These are phyloP conservation scores for Donacobius atricapilla DNA, from an alignment of 2,113 vertebrate species.

Conservation along the genomic window DNA sequence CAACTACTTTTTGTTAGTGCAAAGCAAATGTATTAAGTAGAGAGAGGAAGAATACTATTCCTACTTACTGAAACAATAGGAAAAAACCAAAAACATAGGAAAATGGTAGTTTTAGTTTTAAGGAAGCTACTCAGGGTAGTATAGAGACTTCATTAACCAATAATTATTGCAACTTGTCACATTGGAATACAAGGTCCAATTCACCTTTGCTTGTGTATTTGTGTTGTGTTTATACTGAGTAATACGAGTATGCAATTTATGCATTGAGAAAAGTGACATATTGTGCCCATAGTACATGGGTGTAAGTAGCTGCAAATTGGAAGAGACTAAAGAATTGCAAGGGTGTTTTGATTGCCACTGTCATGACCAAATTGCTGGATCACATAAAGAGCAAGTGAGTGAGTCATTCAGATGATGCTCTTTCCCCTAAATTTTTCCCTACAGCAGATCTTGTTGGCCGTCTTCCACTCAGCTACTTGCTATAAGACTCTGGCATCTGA, in stretches of 20 bases:
- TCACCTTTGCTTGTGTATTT: neutral
- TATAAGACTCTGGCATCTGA: neutral
- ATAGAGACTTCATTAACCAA: neutral
- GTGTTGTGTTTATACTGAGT: neutral
- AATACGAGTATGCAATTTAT: neutral
- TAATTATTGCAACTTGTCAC: neutral
- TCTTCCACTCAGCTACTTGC: neutral
- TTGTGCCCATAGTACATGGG: neutral
- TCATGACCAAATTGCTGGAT: neutral
- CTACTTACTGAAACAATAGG: neutral
- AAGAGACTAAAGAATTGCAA: neutral
- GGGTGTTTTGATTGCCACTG: neutral
- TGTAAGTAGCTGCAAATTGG: slow-evolving; percentile 27
- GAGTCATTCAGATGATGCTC: neutral
- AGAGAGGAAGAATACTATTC: neutral
- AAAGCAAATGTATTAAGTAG: neutral
- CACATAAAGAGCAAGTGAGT: neutral
- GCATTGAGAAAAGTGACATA: neutral
- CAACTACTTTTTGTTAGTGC: neutral
- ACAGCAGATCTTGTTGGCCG: neutral
- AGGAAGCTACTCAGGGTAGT: neutral
- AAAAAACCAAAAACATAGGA: neutral
- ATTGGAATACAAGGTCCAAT: neutral
- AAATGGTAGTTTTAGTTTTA: neutral
- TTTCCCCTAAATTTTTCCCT: neutral